Conservation (phyloP, 2,888 invertebrate species). For the Parasteatoda lunata region DNA sequence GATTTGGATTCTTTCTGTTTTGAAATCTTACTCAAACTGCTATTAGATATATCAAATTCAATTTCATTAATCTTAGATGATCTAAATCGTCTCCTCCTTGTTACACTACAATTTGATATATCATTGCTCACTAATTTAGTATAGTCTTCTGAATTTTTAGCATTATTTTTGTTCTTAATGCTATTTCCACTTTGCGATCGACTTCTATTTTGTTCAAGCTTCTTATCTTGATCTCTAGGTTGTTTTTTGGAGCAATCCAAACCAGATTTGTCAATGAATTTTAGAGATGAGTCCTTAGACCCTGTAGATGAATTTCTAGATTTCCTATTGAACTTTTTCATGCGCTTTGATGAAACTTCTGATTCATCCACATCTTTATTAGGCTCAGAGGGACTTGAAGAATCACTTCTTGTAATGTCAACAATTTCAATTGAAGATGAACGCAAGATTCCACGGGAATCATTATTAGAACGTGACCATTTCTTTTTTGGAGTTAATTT, state of each 20-base stretch:
- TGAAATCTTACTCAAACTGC: not conserved
- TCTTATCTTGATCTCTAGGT: not conserved
- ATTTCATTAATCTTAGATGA: no score
- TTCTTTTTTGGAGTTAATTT: constrained; percentile 33
- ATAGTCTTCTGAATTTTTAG: no score
- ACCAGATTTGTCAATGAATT: not conserved
- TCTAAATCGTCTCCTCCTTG: no score
- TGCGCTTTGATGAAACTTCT: not conserved
- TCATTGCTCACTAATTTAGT: no score
- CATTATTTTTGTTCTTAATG: no score
- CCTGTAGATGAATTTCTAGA: not conserved
- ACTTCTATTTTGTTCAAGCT: not conserved
- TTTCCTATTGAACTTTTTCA: not conserved
- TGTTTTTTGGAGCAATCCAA: not conserved
- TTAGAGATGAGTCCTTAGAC: not conserved
- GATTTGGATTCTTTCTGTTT: constrained; percentile 7
- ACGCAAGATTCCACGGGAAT: not conserved
- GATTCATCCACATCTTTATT: not conserved
- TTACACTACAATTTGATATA: no score
- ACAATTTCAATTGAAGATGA: constrained; percentile 42
- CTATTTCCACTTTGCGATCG: no score
- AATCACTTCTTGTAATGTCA: constrained; percentile 32
- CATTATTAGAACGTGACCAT: constrained; percentile 20
- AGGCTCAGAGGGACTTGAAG: constrained; percentile 19
- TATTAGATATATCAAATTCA: no score